Evolutionary conservation across 2,888 invertebrate species (phyloP), one percentile per base, ranked within the genome.

Genomic region (Dorcus hopei): DNA sequence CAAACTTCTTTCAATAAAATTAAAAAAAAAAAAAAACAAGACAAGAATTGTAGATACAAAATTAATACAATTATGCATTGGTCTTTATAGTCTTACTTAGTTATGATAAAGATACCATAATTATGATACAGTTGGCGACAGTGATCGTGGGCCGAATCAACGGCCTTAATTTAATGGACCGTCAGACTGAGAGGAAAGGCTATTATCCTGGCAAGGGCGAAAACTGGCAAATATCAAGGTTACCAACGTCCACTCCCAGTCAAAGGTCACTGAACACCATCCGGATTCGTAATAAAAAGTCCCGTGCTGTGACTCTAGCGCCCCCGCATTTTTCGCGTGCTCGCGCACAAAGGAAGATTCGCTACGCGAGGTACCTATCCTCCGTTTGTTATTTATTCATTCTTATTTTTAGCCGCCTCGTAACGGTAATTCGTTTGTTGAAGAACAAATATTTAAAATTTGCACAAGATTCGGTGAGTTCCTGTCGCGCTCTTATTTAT

Each of bases 141-240:
- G 0, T 33, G 26, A 49, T 43, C 38, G 47, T 14, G 58, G 60
- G 64, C 61, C 60, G 61, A 64, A 64, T 54, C 61, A 65, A 62
- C 62, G 63, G 42, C 62, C 63, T 63, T 33, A 33, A 33, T 33
- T 59, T 51, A 26, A 47, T 23, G 11, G 33, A 38, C 33, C 45
- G 54, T 39, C 47, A 54, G 33, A 40, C 47, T 39, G 53, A 59
- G 54, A 50, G 7, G 59, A 59, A 52, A 65, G 66, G 65, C 58
- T 66, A 62, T 63, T 67, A 65, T 62, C 56, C 67, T 64, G 59
- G 58, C 63, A 65, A 65, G 64, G 65, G 63, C 66, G 65, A 62
- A 57, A 45, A 50, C 61, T 57, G 54, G 56, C 57, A 57, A 55
- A 64, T 45, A 60, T 57, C 65, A 64, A 64, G 63, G 63, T 58